These are phyloP conservation scores for Drosophila ohnishii DNA, from an alignment of 1,140 invertebrate genomes.

Conservation along the genomic window DNA sequence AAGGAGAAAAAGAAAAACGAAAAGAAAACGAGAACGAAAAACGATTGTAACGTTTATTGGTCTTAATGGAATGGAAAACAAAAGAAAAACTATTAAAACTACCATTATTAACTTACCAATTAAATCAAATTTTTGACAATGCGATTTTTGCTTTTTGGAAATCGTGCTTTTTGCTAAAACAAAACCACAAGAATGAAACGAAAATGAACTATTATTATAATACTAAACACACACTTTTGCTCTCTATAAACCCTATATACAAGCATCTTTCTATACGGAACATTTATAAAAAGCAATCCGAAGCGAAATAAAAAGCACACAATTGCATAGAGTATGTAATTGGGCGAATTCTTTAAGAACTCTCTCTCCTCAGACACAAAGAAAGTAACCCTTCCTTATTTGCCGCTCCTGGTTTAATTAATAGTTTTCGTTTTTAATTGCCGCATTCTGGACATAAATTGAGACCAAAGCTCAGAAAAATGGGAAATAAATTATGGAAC, in stretches of 20 bases:
- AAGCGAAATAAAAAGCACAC: slow-evolving; percentile 20
- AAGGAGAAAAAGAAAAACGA: slow-evolving; percentile 22
- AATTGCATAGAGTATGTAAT: slow-evolving; percentile 44
- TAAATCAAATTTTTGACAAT: slow-evolving; percentile 78
- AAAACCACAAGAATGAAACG: slow-evolving; percentile 39
- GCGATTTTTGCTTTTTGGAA: slow-evolving; percentile 79
- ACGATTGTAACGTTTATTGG: slow-evolving; percentile 14
- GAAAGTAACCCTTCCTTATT: slow-evolving; percentile 16
- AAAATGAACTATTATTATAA: slow-evolving; percentile 55
- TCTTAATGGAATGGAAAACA: slow-evolving; percentile 19
- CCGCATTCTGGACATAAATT: slow-evolving; percentile 24
- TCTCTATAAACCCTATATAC: slow-evolving; percentile 75
- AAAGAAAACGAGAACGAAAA: slow-evolving; percentile 30
- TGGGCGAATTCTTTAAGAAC: slow-evolving; percentile 31
- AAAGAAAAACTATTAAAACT: slow-evolving; percentile 44
- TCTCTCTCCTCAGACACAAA: slow-evolving; percentile 14
- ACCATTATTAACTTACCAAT: slow-evolving; percentile 73
- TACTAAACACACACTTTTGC: slow-evolving; percentile 63
- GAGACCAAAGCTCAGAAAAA: slow-evolving; percentile 26
- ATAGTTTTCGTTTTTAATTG: slow-evolving; percentile 18
- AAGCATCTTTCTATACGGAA: slow-evolving; percentile 70
- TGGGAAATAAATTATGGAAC: slow-evolving; percentile 15
- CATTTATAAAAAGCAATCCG: slow-evolving; percentile 50
- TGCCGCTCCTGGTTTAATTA: slow-evolving; percentile 22
- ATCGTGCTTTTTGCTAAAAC: slow-evolving; percentile 76